phyloP scores from a whole-genome alignment of 2,113 vertebrate species.

The Thamnophis sirtalis region DNA sequence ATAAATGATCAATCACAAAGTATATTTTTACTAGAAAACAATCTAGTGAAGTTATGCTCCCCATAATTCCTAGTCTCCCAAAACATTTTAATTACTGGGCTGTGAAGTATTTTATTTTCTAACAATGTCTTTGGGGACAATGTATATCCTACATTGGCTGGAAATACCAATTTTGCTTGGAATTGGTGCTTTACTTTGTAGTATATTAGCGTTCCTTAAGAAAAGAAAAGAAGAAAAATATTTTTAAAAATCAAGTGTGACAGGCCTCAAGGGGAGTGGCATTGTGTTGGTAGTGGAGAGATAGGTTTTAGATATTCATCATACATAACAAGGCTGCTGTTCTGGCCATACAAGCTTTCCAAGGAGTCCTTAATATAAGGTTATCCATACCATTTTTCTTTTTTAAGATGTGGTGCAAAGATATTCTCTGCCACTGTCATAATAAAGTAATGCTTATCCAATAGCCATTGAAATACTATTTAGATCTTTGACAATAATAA shows the following conservation, averaged over 20 bases:
- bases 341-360: neutral
- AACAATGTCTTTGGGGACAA: neutral
- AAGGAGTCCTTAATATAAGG: neutral
- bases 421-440: neutral
- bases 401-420: neutral
- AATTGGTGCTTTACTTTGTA: neutral
- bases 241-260: neutral
- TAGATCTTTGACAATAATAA: neutral
- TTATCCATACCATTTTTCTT: neutral
- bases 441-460: neutral
- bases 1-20: neutral
- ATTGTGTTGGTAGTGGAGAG: neutral
- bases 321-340: neutral
- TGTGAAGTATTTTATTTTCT: neutral
- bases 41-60: neutral
- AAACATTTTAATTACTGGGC: neutral
- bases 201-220: neutral
- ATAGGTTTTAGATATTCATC: neutral
- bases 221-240: neutral
- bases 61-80: neutral
- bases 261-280: neutral
- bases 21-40: neutral
- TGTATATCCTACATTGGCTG: neutral
- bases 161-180: neutral
- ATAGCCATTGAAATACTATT: neutral